These are phyloP conservation scores for Lanius collurio DNA, from an alignment of 2,113 vertebrate genomes.

Conservation along the genomic window DNA sequence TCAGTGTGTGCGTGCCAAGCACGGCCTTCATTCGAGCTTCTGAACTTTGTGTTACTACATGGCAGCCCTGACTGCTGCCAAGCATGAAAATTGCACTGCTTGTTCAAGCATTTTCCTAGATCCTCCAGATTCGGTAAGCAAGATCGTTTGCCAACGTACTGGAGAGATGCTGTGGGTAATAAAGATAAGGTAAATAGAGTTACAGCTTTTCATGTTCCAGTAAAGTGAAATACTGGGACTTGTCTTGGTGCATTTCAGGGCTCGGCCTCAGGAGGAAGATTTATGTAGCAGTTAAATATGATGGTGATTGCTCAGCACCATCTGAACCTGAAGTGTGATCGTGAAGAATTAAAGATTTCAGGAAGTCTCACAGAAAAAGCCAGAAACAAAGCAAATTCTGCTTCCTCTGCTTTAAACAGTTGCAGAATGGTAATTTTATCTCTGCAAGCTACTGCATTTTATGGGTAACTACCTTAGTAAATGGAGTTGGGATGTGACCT, in stretches of 20 bases:
- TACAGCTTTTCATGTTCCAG: not conserved
- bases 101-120: not conserved
- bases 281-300: not conserved
- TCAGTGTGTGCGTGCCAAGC: not conserved
- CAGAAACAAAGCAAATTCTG: not conserved
- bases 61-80: not conserved
- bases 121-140: not conserved
- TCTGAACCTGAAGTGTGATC: not conserved
- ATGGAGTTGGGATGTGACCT: not conserved
- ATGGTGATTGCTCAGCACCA: not conserved
- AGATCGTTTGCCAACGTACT: rapidly evolving
- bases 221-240: not conserved
- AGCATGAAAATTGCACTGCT: rapidly evolving
- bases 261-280: not conserved
- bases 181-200: not conserved
- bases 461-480: not conserved
- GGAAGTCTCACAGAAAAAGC: not conserved
- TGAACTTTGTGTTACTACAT: rapidly evolving
- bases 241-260: rapidly evolving
- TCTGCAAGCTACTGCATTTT: not conserved
- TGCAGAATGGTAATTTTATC: not conserved
- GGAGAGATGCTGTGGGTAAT: not conserved
- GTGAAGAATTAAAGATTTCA: not conserved
- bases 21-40: not conserved
- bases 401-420: not conserved